Evolutionary conservation across 2,797 vertebrate species (phyloP), one percentile per base, ranked within the genome.

Genomic region (Moxostoma hubbsi): DNA sequence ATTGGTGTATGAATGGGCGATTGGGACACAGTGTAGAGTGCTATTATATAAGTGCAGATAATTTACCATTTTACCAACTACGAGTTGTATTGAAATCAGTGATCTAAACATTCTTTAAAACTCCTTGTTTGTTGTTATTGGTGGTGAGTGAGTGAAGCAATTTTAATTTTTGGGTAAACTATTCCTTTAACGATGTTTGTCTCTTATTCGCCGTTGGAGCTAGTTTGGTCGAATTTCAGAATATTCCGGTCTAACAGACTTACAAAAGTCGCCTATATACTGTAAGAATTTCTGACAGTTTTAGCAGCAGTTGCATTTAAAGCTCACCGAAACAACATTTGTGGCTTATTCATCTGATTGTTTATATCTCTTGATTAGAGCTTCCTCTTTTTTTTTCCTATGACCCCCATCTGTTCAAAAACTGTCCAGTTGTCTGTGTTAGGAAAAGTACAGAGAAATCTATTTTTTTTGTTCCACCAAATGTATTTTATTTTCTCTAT

Each of bases 351-450:
- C 6, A 8, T 59, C 6, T 79, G 68, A 72, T 71, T 79, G 55
- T 69, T 77, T 77, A 69, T 59, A 63, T 70, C 8, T 65, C 18
- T 43, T 71, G 67, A 66, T 75, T 75, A 12, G 12, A 58, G 64
- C 64, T 62, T 70, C 57, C 57, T 54, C 50, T 36, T 54, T 68
- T 36, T 54, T 68, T 45, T 78, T 18, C 13, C 0, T 58, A 5
- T 16, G n/a, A 49, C 43, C 68, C 47, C 55, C 10, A 24, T 51
- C 13, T 50, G 13, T 24, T 51, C 8, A 36, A 36, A 5, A 55
- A 53, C 51, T 9, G 61, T n/a, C 57, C 72, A 57, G 62, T 24
- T 13, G 9, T 1, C n/a, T 61, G 7, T 45, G 36, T 64, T 46
- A 5, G 1, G 4, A 46, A 64, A 46, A 64, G 62, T 64, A 47